Conservation (phyloP, 2,888 invertebrate species). For the Aleiodes leptofemur region DNA sequence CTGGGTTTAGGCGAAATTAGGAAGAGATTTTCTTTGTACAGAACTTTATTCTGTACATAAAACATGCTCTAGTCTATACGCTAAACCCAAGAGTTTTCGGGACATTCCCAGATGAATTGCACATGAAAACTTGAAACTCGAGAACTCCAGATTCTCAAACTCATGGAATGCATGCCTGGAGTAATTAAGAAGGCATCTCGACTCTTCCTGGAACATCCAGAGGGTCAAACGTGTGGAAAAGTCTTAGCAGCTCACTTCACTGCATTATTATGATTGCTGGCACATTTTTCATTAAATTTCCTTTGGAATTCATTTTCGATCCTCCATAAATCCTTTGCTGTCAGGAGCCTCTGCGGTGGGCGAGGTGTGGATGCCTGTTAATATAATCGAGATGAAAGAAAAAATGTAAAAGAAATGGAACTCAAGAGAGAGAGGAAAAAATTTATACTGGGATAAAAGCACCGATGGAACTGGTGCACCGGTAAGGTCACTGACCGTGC, state of each 20-base stretch:
- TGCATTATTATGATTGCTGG: constrained; percentile 5
- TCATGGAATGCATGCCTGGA: too few species aligned
- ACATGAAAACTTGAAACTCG: not conserved
- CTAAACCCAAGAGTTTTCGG: too few species aligned
- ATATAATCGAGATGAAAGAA: constrained; percentile 7
- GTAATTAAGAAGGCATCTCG: constrained; percentile 1
- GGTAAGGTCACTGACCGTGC: constrained; percentile 68
- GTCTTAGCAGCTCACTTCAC: not conserved
- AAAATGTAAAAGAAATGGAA: not conserved
- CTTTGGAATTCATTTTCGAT: constrained; percentile 6
- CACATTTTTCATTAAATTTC: not conserved
- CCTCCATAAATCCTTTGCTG: constrained; percentile 22
- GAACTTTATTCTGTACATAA: too few species aligned
- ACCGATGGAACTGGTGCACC: constrained; percentile 37
- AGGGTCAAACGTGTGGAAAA: not conserved
- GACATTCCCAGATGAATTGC: too few species aligned
- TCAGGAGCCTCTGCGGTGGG: constrained; percentile 18
- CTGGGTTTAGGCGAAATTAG: not conserved
- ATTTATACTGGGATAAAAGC: constrained; percentile 30
- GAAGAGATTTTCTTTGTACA: not conserved
- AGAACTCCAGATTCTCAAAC: not conserved
- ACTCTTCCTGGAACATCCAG: constrained; percentile 16
- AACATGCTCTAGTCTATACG: too few species aligned
- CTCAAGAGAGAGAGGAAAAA: not conserved
- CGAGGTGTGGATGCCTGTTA: constrained; percentile 33